Percentiles rank a stretch among this genome's conserved stretches.
Conservation (phyloP, 2,797 vertebrate genomes). For the Dendrocincla fuliginosa region DNA sequence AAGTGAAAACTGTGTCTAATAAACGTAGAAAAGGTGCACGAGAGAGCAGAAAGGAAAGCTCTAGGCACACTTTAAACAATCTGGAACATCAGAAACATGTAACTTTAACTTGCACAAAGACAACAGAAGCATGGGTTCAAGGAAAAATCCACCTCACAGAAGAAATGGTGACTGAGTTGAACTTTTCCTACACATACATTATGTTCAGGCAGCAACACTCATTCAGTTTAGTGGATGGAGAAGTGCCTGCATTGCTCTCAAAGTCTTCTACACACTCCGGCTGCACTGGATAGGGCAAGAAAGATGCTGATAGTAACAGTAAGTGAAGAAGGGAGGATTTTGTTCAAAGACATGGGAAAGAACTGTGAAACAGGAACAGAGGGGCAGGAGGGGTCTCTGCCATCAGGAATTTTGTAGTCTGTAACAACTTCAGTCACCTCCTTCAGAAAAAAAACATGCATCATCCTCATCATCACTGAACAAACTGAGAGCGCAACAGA, state of each 20-base stretch:
- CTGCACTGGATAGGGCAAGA: neutral
- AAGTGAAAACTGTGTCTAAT: neutral
- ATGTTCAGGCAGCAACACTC: neutral
- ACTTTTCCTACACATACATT: neutral
- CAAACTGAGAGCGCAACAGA: neutral
- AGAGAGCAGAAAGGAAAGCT: neutral
- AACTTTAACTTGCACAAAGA: neutral
- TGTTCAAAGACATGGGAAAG: conserved; percentile 1
- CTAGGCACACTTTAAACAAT: neutral
- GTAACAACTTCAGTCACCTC: conserved; percentile 39
- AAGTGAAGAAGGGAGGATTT: conserved; percentile 1
- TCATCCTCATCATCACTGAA: conserved; percentile 2
- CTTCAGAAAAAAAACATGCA: conserved; percentile 11
- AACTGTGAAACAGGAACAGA: neutral
- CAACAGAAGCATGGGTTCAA: neutral
- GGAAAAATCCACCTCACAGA: neutral
- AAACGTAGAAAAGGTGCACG: too few relatives aligned
- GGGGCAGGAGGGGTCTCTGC: neutral
- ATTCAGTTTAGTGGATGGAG: neutral
- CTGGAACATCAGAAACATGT: neutral
- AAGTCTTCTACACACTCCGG: neutral
- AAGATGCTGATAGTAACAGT: neutral
- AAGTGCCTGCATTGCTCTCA: neutral
- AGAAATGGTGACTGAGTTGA: neutral
- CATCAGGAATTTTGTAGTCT: conserved; percentile 6